A percentile compares a stretch with the other conserved stretches of the same genome.
These are phyloP conservation scores for Distichodus sexfasciatus DNA, from an alignment of 2,797 vertebrate genomes.

Conservation along the genomic window DNA sequence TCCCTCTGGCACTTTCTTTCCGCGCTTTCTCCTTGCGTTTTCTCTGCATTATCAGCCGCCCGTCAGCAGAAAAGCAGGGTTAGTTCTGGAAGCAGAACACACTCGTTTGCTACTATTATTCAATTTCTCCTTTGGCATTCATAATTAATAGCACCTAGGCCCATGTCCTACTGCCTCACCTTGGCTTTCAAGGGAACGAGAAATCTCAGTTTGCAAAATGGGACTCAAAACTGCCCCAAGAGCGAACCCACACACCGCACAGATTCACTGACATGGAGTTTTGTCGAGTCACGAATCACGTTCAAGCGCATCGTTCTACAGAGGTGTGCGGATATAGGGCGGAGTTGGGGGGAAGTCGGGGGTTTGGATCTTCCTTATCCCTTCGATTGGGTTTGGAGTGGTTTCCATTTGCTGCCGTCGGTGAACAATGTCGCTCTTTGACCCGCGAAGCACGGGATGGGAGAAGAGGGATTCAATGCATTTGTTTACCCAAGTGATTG, in stretches of 20 bases:
- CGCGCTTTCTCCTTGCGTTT: neutral
- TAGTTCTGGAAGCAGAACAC: no score
- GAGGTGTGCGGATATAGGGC: no score
- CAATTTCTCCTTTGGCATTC: no score
- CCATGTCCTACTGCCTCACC: no score
- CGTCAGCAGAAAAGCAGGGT: neutral
- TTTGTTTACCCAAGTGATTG: constrained; percentile 59
- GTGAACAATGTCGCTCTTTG: constrained; percentile 47
- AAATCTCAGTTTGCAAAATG: neutral
- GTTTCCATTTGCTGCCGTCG: constrained; percentile 57
- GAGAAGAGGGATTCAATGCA: constrained; percentile 49
- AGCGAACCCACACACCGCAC: neutral
- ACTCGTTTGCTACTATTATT: no score
- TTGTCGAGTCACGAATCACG: neutral
- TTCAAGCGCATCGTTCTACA: neutral
- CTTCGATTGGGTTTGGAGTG: constrained; percentile 38
- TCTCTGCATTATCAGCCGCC: neutral
- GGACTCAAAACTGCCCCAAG: neutral
- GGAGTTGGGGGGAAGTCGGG: constrained; percentile 13
- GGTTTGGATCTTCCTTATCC: constrained; percentile 47
- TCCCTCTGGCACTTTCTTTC: constrained; percentile 18
- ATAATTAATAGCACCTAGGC: no score
- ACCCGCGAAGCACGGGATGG: constrained; percentile 27
- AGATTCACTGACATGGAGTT: neutral
- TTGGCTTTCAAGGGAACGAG: neutral